Percentiles rank a stretch among this genome's conserved stretches.
Evolutionary conservation across 2,113 vertebrate species (phyloP).

Genomic region (Scolopax mira): DNA sequence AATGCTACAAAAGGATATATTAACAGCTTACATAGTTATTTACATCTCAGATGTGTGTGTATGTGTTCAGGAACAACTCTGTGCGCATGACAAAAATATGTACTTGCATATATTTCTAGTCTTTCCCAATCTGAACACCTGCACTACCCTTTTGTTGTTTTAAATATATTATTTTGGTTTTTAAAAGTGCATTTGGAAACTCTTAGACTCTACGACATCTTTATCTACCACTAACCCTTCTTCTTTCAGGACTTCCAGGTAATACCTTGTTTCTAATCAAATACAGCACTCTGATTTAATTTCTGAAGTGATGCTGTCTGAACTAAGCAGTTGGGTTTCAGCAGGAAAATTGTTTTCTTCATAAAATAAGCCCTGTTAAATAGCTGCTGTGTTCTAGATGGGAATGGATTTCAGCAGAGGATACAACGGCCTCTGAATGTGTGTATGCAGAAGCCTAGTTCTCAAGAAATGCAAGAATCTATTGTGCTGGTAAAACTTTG

Average conservation of each 20-base stretch:
- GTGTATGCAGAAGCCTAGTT: neutral
- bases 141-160: neutral
- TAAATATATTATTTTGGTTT: neutral
- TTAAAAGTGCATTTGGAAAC: neutral
- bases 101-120: neutral
- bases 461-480: neutral
- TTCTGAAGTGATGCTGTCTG: neutral
- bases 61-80: neutral
- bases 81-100: neutral
- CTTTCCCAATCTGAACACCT: neutral
- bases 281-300: neutral
- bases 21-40: neutral
- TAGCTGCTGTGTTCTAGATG: neutral
- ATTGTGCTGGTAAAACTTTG: neutral
- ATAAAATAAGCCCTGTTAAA: neutral
- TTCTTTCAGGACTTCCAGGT: neutral
- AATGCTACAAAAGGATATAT: neutral
- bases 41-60: neutral
- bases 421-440: neutral
- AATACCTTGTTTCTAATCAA: neutral
- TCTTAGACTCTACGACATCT: neutral
- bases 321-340: neutral
- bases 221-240: neutral
- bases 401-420: neutral
- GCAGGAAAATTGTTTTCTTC: neutral